A percentile compares a stretch with the other conserved stretches of the same genome.
Evolutionary conservation across 2,113 vertebrate species (phyloP).

Genomic region (Syngnathoides biaculeatus): DNA sequence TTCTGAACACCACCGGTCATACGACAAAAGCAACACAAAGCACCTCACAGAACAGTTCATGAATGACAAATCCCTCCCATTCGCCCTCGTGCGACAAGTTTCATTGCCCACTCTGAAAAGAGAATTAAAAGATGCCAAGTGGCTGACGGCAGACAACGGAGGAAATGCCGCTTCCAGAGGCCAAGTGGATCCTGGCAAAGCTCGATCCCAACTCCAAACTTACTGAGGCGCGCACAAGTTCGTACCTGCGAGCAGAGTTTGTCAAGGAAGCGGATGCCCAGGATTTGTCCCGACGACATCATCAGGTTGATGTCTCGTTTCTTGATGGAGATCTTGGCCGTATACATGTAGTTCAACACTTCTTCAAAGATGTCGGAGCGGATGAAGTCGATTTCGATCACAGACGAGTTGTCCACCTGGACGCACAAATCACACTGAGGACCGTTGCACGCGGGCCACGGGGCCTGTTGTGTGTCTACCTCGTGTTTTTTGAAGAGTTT

Average conservation of each 20-base stretch:
- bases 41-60: no score
- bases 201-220: no score
- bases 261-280: slow-evolving; percentile 94
- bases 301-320: slow-evolving; percentile 96
- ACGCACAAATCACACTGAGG: neutral
- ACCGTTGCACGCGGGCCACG: neutral
- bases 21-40: no score
- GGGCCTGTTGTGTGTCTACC: slow-evolving; percentile 17
- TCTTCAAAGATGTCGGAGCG: slow-evolving; percentile 96
- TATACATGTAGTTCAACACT: slow-evolving; percentile 98
- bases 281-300: slow-evolving; percentile 98
- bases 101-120: no score
- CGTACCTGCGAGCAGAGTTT: slow-evolving; percentile 91
- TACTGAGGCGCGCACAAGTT: no score
- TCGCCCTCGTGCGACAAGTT: no score
- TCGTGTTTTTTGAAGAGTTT: slow-evolving; percentile 98
- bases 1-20: no score
- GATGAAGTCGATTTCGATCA: slow-evolving; percentile 96
- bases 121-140: no score
- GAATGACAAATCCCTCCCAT: no score
- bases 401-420: slow-evolving; percentile 88
- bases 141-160: no score
- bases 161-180: no score
- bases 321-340: slow-evolving; percentile 92
- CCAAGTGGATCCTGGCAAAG: no score